Conservation (phyloP, 2,797 vertebrate species). For the Poliocrania exsul region DNA sequence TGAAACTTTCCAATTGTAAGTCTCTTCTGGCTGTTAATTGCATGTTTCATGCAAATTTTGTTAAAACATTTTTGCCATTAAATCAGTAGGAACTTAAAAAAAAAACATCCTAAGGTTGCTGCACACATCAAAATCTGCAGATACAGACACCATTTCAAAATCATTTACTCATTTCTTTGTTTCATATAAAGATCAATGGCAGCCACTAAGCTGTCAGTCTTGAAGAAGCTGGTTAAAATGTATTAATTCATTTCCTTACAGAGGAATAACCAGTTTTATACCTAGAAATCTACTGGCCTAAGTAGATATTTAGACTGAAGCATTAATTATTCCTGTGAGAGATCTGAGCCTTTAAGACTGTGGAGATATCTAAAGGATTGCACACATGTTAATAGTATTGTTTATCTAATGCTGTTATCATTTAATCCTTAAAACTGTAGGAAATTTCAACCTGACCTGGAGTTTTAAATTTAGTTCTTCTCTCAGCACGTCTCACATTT, state of each 20-base stretch:
- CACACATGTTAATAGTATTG: neutral
- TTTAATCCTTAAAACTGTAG: neutral
- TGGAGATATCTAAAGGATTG: neutral
- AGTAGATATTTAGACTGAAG: neutral
- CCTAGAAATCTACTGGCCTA: neutral
- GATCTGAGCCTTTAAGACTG: neutral
- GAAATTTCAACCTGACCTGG: neutral
- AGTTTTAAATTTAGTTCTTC: neutral
- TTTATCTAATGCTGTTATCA: neutral
- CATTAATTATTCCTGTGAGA: neutral
- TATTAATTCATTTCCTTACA: neutral
- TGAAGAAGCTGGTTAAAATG: neutral
- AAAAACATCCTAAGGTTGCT: neutral
- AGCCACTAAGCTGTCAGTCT: neutral
- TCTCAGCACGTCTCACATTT: neutral
- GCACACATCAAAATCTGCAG: neutral
- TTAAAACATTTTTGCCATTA: neutral
- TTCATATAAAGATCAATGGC: neutral
- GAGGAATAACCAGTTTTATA: neutral
- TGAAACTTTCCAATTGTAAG: slow-evolving; percentile 99
- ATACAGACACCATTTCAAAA: neutral
- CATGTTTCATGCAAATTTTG: neutral
- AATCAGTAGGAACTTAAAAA: neutral
- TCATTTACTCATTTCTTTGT: neutral
- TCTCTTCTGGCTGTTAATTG: slow-evolving; percentile 1